Conservation (phyloP, 2,888 invertebrate genomes). For the Andrena marginata region DNA sequence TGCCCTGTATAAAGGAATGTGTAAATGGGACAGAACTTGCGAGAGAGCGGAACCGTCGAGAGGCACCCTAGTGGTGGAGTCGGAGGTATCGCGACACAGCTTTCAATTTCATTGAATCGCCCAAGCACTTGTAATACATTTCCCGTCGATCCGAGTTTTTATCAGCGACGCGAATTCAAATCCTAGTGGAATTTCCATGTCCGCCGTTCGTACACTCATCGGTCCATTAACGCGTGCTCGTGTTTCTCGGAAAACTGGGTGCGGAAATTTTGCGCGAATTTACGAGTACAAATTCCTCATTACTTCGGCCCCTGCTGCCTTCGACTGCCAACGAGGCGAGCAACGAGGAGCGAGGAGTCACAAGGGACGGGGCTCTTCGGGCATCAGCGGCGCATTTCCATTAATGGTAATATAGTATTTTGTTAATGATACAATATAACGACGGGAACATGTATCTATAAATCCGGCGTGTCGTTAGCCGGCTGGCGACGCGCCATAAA, state of each 20-base stretch:
- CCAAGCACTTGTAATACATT: conserved; percentile 18
- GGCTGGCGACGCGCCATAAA: conserved; percentile 37
- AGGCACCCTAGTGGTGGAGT: too few relatives aligned
- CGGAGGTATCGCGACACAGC: too few relatives aligned
- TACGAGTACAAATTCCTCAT: conserved; percentile 17
- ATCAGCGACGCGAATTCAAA: conserved; percentile 35
- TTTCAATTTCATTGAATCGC: conserved; percentile 26
- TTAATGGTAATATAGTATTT: conserved; percentile 15
- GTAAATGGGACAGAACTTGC: too few relatives aligned
- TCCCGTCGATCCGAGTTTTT: conserved; percentile 24
- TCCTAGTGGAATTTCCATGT: background rate
- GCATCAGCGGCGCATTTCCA: background rate
- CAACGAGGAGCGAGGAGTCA: too few relatives aligned
- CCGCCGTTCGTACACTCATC: background rate
- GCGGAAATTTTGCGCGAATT: background rate
- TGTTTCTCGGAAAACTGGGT: conserved; percentile 3
- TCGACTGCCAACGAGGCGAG: too few relatives aligned
- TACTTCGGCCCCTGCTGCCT: background rate
- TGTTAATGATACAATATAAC: conserved; percentile 20
- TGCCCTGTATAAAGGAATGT: too few relatives aligned
- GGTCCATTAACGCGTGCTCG: conserved; percentile 12
- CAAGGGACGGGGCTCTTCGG: too few relatives aligned
- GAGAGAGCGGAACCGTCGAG: too few relatives aligned
- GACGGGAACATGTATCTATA: conserved; percentile 2
- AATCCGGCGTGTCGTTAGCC: conserved; percentile 26